phyloP scores from a whole-genome alignment of 53 echinoderm and acorn worm species.

The Temnopleurus reevesii region DNA sequence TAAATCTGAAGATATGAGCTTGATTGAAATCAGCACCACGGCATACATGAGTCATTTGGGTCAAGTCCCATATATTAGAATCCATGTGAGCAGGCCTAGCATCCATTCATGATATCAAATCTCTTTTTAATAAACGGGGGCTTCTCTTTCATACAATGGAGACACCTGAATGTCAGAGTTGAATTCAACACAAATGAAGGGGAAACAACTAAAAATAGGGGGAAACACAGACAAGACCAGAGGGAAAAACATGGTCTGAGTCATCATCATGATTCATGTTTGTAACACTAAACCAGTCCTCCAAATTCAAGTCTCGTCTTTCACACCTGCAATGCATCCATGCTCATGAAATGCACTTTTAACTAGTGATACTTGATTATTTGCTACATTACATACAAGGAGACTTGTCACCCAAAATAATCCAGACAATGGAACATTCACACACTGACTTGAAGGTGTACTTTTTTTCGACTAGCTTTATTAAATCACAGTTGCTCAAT shows the following conservation, averaged over 20 bases:
- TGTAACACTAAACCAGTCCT: neutral
- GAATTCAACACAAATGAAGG: neutral
- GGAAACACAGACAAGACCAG: neutral
- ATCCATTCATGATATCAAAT: slow-evolving; percentile 43
- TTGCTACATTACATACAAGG: no score
- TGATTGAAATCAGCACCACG: neutral
- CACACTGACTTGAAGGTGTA: no score
- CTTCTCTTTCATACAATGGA: neutral
- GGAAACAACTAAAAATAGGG: neutral
- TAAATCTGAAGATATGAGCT: no score
- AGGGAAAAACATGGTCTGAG: slow-evolving; percentile 6
- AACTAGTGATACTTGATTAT: no score
- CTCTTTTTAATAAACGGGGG: neutral
- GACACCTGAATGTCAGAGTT: slow-evolving; percentile 28
- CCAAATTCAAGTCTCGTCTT: no score
- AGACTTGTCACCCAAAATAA: no score
- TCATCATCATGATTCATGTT: slow-evolving; percentile 26
- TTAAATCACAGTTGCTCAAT: no score
- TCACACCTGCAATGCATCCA: no score
- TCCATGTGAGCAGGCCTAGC: neutral
- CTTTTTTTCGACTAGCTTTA: no score
- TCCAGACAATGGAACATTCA: no score
- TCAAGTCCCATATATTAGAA: neutral
- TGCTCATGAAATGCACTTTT: no score
- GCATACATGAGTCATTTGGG: slow-evolving; percentile 21